These are phyloP conservation scores for Helicolenus hilgendorfi DNA, from an alignment of 2,797 vertebrate species.

Conservation along the genomic window DNA sequence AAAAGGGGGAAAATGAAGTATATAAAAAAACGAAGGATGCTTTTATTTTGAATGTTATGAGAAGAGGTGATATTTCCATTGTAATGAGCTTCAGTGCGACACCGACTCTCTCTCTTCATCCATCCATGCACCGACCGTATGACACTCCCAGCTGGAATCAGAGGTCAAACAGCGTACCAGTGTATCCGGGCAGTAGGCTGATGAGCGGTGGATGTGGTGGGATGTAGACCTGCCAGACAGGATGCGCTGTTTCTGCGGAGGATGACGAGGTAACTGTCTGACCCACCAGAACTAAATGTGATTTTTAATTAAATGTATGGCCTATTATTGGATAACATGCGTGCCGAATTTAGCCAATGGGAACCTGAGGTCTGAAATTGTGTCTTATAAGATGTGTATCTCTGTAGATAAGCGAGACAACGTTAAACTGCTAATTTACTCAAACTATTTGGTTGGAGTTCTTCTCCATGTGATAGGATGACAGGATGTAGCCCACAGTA, in stretches of 20 bases:
- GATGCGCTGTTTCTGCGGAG: neutral
- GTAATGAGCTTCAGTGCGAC: neutral
- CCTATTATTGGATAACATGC: neutral
- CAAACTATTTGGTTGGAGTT: rapidly evolving
- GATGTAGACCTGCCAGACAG: neutral
- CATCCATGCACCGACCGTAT: no score
- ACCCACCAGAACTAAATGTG: neutral
- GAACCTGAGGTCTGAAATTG: neutral
- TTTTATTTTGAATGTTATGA: slow-evolving; percentile 36
- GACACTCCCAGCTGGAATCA: neutral
- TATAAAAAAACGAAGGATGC: neutral
- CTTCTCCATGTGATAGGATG: neutral
- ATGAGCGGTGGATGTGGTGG: neutral
- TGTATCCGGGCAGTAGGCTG: neutral
- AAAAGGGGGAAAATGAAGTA: rapidly evolving
- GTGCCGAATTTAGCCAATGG: neutral
- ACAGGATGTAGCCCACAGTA: neutral
- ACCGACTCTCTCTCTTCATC: no score
- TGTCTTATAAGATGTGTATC: neutral
- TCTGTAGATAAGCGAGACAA: rapidly evolving
- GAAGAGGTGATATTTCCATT: neutral
- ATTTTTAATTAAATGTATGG: neutral
- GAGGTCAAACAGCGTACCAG: neutral
- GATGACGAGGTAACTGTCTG: slow-evolving; percentile 8
- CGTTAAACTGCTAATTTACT: neutral